Evolutionary conservation across 1,140 invertebrate species (phyloP).

Genomic region (Drosophila simulans): DNA sequence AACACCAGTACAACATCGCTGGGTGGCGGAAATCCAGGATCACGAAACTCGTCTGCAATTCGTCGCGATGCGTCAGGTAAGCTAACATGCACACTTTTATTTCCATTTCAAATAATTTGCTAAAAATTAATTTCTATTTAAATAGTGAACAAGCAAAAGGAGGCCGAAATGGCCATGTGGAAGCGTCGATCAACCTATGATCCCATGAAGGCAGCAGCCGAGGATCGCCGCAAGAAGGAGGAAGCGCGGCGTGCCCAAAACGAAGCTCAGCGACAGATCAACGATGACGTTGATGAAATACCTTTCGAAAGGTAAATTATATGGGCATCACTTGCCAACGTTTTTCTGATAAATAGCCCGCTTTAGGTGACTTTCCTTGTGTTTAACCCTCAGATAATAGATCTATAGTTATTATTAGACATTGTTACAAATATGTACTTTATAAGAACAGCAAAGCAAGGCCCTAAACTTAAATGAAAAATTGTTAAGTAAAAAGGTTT

Average conservation of each 20-base stretch:
- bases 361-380: background rate
- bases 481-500: background rate
- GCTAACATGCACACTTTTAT: background rate
- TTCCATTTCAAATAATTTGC: background rate
- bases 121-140: background rate
- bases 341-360: background rate
- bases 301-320: constrained; percentile 77
- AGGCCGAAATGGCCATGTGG: constrained; percentile 96
- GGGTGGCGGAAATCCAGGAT: constrained; percentile 47
- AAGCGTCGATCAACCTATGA: constrained; percentile 95
- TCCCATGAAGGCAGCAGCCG: constrained; percentile 94
- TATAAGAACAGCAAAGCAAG: background rate
- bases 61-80: constrained; percentile 73
- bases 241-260: constrained; percentile 77
- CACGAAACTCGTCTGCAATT: constrained; percentile 68
- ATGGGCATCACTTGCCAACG: background rate
- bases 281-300: constrained; percentile 49
- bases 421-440: background rate
- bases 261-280: constrained; percentile 55
- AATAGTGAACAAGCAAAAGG: constrained; percentile 87
- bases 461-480: background rate
- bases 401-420: background rate
- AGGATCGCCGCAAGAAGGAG: constrained; percentile 88
- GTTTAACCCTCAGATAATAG: background rate
- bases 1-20: constrained; percentile 72